Evolutionary conservation across 2,797 vertebrate species (phyloP).

Genomic region (Sitta carolinensis): DNA sequence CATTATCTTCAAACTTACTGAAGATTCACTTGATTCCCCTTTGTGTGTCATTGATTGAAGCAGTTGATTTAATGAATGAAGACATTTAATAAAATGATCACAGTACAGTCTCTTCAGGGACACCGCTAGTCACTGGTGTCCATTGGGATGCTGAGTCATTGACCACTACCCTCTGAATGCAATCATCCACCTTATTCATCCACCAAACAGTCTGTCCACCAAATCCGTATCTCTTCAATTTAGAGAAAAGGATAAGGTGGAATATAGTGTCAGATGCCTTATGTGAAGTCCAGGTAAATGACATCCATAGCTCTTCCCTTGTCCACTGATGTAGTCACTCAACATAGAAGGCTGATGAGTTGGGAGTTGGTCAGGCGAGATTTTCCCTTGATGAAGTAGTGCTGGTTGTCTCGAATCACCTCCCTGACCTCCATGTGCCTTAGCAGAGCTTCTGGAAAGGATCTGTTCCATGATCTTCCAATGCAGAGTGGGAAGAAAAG

Average conservation of each 20-base stretch:
- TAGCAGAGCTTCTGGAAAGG: neutral
- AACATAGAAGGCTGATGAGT: neutral
- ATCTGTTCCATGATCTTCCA: neutral
- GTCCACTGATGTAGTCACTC: neutral
- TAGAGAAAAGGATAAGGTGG: neutral
- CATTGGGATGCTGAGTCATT: neutral
- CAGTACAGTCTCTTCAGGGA: too few relatives aligned
- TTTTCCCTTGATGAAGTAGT: neutral
- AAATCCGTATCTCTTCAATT: neutral
- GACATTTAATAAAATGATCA: neutral
- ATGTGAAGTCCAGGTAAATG: neutral
- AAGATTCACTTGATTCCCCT: accelerated
- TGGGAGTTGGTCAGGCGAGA: neutral
- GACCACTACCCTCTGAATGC: neutral
- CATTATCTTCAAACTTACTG: neutral
- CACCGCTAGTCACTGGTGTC: neutral
- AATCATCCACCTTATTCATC: neutral
- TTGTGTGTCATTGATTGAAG: neutral
- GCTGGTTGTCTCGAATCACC: neutral
- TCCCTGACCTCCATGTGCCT: neutral
- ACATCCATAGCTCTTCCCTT: neutral
- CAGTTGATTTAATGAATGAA: neutral
- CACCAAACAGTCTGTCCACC: neutral
- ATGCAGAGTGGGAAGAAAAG: too few relatives aligned
- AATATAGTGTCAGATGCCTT: neutral